A percentile compares a stretch with the other conserved stretches of the same genome.
Conservation (phyloP, 2,888 invertebrate species). For the Antitype chi region DNA sequence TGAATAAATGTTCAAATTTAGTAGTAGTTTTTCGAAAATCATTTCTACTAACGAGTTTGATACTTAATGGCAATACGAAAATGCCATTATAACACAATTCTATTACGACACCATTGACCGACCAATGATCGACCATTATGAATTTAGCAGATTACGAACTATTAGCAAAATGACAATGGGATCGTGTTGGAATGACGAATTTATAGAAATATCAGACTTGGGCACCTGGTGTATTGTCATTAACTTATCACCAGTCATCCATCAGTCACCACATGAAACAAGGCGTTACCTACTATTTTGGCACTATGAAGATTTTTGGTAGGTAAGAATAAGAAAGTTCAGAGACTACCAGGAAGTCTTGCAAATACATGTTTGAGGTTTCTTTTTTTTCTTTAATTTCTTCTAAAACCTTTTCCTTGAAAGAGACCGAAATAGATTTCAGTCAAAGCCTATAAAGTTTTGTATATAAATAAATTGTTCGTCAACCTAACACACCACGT, state of each 20-base stretch:
- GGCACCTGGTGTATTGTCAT: conserved; percentile 38
- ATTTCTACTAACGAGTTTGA: too few species aligned
- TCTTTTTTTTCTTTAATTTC: neutral
- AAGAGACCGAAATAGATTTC: neutral
- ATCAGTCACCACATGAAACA: conserved; percentile 5
- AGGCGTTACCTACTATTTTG: neutral
- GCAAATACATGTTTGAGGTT: neutral
- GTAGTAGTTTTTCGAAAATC: too few species aligned
- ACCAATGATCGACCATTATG: too few species aligned
- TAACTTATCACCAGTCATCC: neutral
- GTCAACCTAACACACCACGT: too few species aligned
- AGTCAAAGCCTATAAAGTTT: neutral
- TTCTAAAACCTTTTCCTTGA: neutral
- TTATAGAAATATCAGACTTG: too few species aligned
- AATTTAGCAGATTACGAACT: too few species aligned
- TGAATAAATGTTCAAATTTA: too few species aligned
- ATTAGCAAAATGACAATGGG: too few species aligned
- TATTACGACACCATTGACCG: too few species aligned
- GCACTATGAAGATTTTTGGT: neutral
- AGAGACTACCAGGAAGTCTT: neutral
- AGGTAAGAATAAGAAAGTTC: neutral
- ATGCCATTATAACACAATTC: too few species aligned
- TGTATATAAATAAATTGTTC: neutral
- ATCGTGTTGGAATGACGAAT: too few species aligned
- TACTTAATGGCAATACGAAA: too few species aligned